Base-by-base conservation (phyloP, 2,888 invertebrate genomes). In the Nemoura dubitans region DNA sequence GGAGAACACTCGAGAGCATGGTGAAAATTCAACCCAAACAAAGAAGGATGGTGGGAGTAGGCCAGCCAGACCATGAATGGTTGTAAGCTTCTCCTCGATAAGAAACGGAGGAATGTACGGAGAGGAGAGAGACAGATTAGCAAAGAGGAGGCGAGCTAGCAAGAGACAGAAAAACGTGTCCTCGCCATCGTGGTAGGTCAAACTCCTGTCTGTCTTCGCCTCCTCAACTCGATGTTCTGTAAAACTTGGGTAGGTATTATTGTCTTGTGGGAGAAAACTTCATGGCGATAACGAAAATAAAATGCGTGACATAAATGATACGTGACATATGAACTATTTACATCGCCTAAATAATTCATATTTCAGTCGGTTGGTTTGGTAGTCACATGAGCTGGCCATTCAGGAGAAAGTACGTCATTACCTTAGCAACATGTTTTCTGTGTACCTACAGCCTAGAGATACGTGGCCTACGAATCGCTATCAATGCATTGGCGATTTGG, bases 1-100 rank as follows among this genome's bases (percentile, higher is more conserved):
- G 59, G 59, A 59, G 59, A 59, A 36, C 5, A 36, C 36, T 10
- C 1, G 59, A 59, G 59, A 59, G 21, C 16, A 21, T 14, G 59
- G 82, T 10, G 83, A 84, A 26, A 76, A 43, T 27, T 16, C n/a
- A 76, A 43, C 84, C 84, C 84, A 84, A 84, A 84, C 84, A 84
- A 84, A 84, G 84, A 28, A 28, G 86, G 76, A 36, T 30, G 36
- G 84, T 26, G 86, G 82, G 86, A 42, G 83, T 76, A 78, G 42
- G 85, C 30, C 36, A 43, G 86, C 80, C 86, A 85, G 86, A 86
- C 86, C 87, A 87, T 87, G 87, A 87, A 85, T 86, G 86, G 87
- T 36, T 27, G 85, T 59, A 59, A 36, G 27, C 82, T 81, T 76
- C 81, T 81, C 30, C 29, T 81, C 81, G 28, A 30, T 28, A 30